phyloP scores from a whole-genome alignment of 2,113 vertebrate species.

The Tor tambroides region DNA sequence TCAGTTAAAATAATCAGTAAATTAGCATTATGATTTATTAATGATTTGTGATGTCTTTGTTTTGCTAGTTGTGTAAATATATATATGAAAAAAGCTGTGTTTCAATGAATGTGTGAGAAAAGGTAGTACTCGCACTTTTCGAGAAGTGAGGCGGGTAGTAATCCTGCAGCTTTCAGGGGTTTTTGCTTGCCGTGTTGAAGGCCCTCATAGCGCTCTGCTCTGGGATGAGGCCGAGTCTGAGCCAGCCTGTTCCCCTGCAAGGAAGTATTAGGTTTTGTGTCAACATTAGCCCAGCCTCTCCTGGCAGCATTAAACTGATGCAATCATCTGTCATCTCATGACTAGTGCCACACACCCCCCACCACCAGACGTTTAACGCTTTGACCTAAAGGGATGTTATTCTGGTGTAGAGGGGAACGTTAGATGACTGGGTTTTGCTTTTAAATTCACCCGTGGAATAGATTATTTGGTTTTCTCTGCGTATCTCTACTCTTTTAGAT shows the following conservation, averaged over 20 bases:
- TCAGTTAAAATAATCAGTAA: background rate
- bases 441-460: slow-evolving; percentile 3
- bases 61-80: background rate
- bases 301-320: slow-evolving; percentile 72
- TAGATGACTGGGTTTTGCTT: slow-evolving; percentile 10
- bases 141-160: background rate
- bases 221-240: slow-evolving; percentile 64
- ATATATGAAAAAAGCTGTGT: background rate
- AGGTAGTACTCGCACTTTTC: background rate
- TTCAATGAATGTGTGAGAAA: background rate
- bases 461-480: slow-evolving; percentile 5
- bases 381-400: slow-evolving; percentile 54
- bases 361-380: slow-evolving; percentile 53
- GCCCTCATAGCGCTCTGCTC: background rate
- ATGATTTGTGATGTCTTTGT: background rate
- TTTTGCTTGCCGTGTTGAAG: slow-evolving; percentile 64
- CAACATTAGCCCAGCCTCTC: slow-evolving; percentile 74
- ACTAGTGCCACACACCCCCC: slow-evolving; percentile 45
- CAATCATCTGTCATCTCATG: slow-evolving; percentile 74
- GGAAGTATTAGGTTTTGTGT: slow-evolving; percentile 82
- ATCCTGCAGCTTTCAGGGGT: slow-evolving; percentile 70
- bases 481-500: background rate
- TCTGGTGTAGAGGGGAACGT: slow-evolving; percentile 5
- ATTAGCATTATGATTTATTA: background rate
- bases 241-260: slow-evolving; percentile 68